Conservation (phyloP, 2,888 invertebrate species). For the Corbicula japonica region DNA sequence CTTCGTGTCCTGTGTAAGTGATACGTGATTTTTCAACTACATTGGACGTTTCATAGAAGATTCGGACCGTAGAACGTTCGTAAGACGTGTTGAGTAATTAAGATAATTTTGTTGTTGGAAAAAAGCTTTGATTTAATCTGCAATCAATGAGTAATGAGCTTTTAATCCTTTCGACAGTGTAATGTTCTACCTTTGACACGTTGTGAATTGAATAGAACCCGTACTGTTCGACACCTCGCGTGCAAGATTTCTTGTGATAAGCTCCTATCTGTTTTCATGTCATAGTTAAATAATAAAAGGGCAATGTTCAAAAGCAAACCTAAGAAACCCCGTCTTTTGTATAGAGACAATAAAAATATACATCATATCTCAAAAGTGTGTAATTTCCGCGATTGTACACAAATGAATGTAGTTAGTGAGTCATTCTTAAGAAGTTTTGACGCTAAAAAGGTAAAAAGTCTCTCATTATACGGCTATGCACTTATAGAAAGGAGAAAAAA, state of each 20-base stretch:
- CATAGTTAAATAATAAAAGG: constrained; percentile 16
- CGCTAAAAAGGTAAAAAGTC: neutral
- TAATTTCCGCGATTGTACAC: neutral
- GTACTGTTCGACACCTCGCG: constrained; percentile 38
- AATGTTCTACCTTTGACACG: too few species aligned
- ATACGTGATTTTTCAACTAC: too few species aligned
- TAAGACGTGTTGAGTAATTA: too few species aligned
- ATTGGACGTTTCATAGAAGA: too few species aligned
- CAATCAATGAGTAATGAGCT: too few species aligned
- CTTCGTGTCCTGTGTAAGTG: too few species aligned
- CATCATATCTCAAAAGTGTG: constrained; percentile 6
- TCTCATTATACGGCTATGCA: constrained; percentile 20
- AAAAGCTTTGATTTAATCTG: too few species aligned
- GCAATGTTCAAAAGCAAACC: constrained; percentile 35
- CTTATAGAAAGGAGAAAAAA: neutral
- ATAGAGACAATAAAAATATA: constrained; percentile 8
- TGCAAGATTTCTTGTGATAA: constrained; percentile 40
- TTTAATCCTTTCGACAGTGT: too few species aligned
- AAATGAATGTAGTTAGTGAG: neutral
- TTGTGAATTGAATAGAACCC: neutral
- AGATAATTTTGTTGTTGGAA: too few species aligned
- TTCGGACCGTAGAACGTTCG: too few species aligned
- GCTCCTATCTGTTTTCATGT: constrained; percentile 34
- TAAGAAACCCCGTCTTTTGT: constrained; percentile 33
- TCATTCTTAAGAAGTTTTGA: constrained; percentile 9